Evolutionary conservation across 2,113 vertebrate genomes (phyloP).

Genomic region (Hippoglossus stenolepis): DNA sequence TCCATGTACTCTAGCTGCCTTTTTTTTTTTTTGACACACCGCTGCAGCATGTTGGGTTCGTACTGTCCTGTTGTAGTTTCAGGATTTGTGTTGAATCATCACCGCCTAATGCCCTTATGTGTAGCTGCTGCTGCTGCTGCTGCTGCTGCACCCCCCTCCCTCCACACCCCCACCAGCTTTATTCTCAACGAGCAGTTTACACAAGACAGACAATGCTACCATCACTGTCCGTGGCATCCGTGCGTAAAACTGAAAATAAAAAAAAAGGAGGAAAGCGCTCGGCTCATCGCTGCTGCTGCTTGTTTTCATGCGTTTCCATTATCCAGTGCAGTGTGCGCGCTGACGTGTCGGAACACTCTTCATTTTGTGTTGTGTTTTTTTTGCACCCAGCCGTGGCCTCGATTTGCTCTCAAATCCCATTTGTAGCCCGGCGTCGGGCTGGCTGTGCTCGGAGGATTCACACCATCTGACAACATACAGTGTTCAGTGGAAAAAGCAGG

Average conservation of each 20-base stretch:
- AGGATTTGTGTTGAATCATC: slow-evolving; percentile 55
- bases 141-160: background rate
- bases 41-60: background rate
- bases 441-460: slow-evolving; percentile 22
- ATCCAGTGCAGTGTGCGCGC: background rate
- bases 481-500: background rate
- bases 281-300: background rate
- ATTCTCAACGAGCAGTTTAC: slow-evolving; percentile 17
- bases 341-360: slow-evolving; percentile 3
- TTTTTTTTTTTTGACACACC: background rate
- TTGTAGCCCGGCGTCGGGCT: slow-evolving; percentile 37
- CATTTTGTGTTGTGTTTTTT: background rate
- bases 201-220: slow-evolving; percentile 14
- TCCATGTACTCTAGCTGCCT: background rate
- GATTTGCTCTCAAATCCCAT: slow-evolving; percentile 44
- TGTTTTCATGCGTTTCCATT: background rate
- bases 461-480: slow-evolving; percentile 33
- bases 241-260: background rate
- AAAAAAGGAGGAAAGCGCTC: background rate
- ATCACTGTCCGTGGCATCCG: background rate
- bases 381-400: background rate
- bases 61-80: slow-evolving; percentile 19
- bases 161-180: slow-evolving; percentile 5
- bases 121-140: slow-evolving; percentile 10
- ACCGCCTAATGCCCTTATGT: slow-evolving; percentile 8